Evolutionary conservation across 1,140 invertebrate genomes (phyloP).

Genomic region (Zelostemma sp.): DNA sequence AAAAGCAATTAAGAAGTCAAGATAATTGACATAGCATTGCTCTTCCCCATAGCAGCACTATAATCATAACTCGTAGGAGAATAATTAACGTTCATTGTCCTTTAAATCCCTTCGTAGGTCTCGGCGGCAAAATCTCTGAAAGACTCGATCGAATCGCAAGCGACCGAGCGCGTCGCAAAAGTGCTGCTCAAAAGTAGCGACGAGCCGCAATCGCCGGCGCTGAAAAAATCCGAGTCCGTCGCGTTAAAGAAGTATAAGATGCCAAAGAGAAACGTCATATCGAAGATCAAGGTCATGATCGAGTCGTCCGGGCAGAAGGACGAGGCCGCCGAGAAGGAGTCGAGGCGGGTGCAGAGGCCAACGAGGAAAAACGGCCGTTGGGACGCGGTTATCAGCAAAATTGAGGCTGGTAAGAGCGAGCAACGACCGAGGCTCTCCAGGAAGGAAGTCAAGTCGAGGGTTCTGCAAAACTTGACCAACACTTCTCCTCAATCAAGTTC

Average conservation of each 20-base stretch:
- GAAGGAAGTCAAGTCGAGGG: slow-evolving; percentile 86
- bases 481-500: slow-evolving; percentile 48
- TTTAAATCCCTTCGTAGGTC: slow-evolving; percentile 34
- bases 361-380: slow-evolving; percentile 74
- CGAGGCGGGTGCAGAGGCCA: slow-evolving; percentile 53
- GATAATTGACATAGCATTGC: slow-evolving; percentile 13
- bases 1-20: slow-evolving; percentile 3
- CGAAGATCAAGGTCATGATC: slow-evolving; percentile 81
- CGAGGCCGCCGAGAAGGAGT: slow-evolving; percentile 61
- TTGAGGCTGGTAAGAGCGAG: slow-evolving; percentile 79
- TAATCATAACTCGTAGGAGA: slow-evolving; percentile 4
- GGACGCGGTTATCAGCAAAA: slow-evolving; percentile 87
- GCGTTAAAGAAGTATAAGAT: slow-evolving; percentile 80
- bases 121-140: slow-evolving; percentile 40
- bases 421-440: slow-evolving; percentile 76
- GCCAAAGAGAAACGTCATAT: slow-evolving; percentile 80
- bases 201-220: slow-evolving; percentile 21
- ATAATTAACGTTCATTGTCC: slow-evolving; percentile 28
- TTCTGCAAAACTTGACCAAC: slow-evolving; percentile 66
- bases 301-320: slow-evolving; percentile 69
- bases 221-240: slow-evolving; percentile 52
- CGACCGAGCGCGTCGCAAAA: slow-evolving; percentile 20
- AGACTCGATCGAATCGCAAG: slow-evolving; percentile 40
- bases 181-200: slow-evolving; percentile 17
- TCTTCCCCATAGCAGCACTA: slow-evolving; percentile 2